Evolutionary conservation across 1,140 invertebrate species (phyloP).

Genomic region (Ceratina calcarata): DNA sequence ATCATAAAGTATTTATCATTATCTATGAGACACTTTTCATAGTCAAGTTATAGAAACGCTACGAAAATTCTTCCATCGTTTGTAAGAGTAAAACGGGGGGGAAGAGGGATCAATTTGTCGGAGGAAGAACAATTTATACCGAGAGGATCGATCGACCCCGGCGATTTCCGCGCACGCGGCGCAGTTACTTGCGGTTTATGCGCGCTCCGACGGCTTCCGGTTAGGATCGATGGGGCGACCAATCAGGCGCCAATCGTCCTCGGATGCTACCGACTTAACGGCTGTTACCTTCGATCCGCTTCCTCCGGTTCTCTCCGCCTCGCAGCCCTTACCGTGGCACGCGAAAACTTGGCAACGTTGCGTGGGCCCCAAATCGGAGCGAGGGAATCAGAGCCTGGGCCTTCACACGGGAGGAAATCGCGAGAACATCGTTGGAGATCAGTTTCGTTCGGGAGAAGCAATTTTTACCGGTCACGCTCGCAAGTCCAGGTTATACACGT

Average conservation of each 20-base stretch:
- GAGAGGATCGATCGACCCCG: neutral
- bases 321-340: slow-evolving; percentile 46
- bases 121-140: neutral
- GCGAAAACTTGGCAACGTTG: slow-evolving; percentile 63
- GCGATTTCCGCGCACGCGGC: slow-evolving; percentile 29
- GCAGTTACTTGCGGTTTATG: no score
- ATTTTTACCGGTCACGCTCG: no score
- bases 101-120: no score
- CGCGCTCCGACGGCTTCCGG: slow-evolving; percentile 30
- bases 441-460: slow-evolving; percentile 39
- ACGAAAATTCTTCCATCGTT: neutral
- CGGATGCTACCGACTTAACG: slow-evolving; percentile 69
- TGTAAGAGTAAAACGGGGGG: neutral
- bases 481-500: no score
- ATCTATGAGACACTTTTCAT: no score
- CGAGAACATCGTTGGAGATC: slow-evolving; percentile 35
- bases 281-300: slow-evolving; percentile 57
- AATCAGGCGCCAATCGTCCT: slow-evolving; percentile 65
- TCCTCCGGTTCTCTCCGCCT: slow-evolving; percentile 47
- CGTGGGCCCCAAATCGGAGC: slow-evolving; percentile 47
- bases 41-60: no score
- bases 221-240: slow-evolving; percentile 38
- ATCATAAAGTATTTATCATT: no score
- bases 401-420: slow-evolving; percentile 41
- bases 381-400: slow-evolving; percentile 39